Conservation (phyloP, 2,113 vertebrate species). For the Silurus meridionalis region DNA sequence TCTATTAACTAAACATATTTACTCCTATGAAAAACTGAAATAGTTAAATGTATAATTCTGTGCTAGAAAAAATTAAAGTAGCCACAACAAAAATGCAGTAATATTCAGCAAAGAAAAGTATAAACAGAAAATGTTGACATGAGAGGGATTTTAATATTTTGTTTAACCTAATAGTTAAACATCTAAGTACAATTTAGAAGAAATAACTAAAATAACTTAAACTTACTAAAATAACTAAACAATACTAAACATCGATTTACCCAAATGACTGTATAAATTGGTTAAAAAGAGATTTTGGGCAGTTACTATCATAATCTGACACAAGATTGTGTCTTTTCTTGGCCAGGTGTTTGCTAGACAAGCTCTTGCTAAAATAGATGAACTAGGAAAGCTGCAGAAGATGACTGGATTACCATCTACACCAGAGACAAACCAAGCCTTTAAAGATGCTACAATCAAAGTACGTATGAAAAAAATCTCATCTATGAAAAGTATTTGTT, state of each 20-base stretch:
- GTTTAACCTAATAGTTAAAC: neutral
- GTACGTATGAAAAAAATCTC: conserved; percentile 63
- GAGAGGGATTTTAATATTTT: neutral
- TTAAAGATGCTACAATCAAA: conserved; percentile 87
- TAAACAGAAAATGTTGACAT: neutral
- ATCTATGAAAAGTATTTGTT: neutral
- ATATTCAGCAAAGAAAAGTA: neutral
- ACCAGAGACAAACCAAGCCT: conserved; percentile 71
- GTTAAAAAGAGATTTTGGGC: neutral
- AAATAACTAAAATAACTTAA: neutral
- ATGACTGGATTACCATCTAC: conserved; percentile 62
- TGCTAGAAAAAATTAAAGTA: neutral
- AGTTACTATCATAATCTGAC: neutral
- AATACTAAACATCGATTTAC: neutral
- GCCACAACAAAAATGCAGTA: neutral
- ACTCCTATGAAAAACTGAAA: neutral
- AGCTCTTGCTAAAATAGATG: conserved; percentile 84
- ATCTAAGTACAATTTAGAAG: neutral
- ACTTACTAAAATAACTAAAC: neutral
- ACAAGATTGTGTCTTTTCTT: conserved; percentile 1
- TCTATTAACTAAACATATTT: neutral
- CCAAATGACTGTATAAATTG: neutral
- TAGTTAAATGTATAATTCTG: neutral
- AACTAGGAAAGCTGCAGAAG: conserved; percentile 79
- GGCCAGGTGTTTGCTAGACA: conserved; percentile 86